A percentile compares a stretch with the other conserved stretches of the same genome.
phyloP scores from a whole-genome alignment of 2,797 vertebrate species.

The Coregonus ussuriensis region DNA sequence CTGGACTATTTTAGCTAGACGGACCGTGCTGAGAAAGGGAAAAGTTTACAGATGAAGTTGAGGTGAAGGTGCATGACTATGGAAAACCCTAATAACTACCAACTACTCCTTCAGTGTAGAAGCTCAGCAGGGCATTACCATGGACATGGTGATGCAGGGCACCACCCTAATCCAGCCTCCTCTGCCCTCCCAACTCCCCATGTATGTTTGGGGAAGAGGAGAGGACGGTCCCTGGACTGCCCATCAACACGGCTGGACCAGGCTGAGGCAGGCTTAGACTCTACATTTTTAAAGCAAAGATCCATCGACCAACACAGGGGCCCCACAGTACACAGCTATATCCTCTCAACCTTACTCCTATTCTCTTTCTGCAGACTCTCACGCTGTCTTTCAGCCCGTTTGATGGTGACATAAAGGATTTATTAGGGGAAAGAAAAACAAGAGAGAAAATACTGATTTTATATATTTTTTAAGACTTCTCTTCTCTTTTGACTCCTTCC shows the following conservation, averaged over 20 bases:
- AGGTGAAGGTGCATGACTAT: background rate
- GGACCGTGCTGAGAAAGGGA: background rate
- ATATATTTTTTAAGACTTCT: slow-evolving; percentile 4
- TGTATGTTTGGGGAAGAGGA: background rate
- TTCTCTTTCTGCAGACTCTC: slow-evolving; percentile 57
- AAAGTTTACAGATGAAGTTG: background rate
- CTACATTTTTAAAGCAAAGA: slow-evolving; percentile 47
- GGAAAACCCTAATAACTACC: background rate
- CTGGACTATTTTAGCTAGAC: background rate
- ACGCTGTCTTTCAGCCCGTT: slow-evolving; percentile 36
- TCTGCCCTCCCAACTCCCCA: background rate
- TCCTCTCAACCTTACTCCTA: slow-evolving; percentile 43
- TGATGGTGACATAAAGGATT: slow-evolving; percentile 67
- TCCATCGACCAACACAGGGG: slow-evolving; percentile 27
- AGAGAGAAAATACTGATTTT: slow-evolving; percentile 33
- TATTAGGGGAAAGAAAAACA: slow-evolving; percentile 43
- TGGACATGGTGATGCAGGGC: background rate
- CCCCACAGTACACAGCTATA: slow-evolving; percentile 38
- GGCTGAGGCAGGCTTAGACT: slow-evolving; percentile 20
- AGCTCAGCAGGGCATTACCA: too few species aligned
- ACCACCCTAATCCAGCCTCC: background rate
- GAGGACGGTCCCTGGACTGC: slow-evolving; percentile 25
- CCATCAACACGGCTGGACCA: slow-evolving; percentile 31
- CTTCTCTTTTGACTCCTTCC: background rate
- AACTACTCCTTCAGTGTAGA: background rate